These are phyloP conservation scores for Paraescarpia echinospica DNA, from an alignment of 1,140 invertebrate genomes.

Conservation along the genomic window DNA sequence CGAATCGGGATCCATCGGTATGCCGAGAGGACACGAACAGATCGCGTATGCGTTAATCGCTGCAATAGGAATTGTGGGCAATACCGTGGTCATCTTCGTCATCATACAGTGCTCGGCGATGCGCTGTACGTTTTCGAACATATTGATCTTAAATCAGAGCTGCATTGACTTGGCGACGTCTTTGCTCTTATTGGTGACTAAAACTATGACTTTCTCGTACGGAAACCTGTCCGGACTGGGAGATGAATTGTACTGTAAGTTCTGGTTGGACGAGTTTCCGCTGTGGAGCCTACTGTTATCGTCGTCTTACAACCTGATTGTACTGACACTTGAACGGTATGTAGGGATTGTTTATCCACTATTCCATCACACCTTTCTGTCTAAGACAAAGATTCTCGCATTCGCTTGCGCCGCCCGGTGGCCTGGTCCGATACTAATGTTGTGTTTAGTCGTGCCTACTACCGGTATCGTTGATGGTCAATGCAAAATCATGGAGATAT, in stretches of 20 bases:
- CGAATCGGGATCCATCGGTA: neutral
- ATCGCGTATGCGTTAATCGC: neutral
- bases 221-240: neutral
- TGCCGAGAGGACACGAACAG: neutral
- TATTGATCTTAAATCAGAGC: conserved; percentile 22
- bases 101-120: conserved; percentile 12
- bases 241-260: conserved; percentile 17
- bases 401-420: conserved; percentile 5
- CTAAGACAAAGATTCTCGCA: neutral
- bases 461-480: conserved; percentile 11
- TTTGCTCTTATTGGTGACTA: conserved; percentile 25
- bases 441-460: conserved; percentile 20
- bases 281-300: conserved; percentile 25
- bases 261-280: conserved; percentile 23
- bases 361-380: conserved; percentile 26
- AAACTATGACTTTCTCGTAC: conserved; percentile 13
- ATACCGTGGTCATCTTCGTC: conserved; percentile 24
- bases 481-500: conserved; percentile 15
- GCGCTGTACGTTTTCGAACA: conserved; percentile 19
- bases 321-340: conserved; percentile 27
- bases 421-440: neutral
- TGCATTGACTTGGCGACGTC: conserved; percentile 18
- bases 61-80: conserved; percentile 13
- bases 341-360: conserved; percentile 28
- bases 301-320: conserved; percentile 23